phyloP scores from a whole-genome alignment of 2,797 vertebrate species.

The Melanotaenia trifasciata region DNA sequence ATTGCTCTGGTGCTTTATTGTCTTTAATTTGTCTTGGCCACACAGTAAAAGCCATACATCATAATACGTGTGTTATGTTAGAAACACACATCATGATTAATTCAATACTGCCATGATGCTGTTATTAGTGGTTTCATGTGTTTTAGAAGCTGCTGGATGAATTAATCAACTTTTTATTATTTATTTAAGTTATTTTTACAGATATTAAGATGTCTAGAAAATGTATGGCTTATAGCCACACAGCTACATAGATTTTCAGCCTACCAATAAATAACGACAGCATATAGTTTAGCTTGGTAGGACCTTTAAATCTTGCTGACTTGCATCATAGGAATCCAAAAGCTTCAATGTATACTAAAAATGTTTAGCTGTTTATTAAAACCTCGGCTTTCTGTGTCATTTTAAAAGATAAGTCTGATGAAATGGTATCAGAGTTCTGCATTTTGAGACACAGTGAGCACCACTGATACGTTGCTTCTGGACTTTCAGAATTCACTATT shows the following conservation, averaged over 20 bases:
- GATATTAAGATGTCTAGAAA: not conserved
- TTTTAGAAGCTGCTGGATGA: not conserved
- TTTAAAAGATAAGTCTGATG: too few species aligned
- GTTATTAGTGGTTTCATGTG: not conserved
- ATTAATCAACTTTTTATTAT: not conserved
- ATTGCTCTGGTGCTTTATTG: not conserved
- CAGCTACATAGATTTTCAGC: not conserved
- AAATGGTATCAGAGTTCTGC: too few species aligned
- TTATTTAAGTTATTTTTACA: not conserved
- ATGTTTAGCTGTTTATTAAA: not conserved
- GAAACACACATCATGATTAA: not conserved
- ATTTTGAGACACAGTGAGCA: too few species aligned
- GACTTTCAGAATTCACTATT: too few species aligned
- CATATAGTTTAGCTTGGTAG: not conserved
- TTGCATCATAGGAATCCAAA: not conserved
- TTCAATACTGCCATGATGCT: not conserved
- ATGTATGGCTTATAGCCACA: not conserved
- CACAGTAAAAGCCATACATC: too few species aligned
- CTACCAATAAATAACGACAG: not conserved
- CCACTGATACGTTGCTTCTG: too few species aligned
- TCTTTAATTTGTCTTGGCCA: too few species aligned
- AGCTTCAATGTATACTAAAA: not conserved
- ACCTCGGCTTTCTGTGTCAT: not conserved
- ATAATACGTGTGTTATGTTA: not conserved
- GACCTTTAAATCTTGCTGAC: not conserved